Conservation (phyloP, 2,888 invertebrate genomes). For the Xestia xanthographa region DNA sequence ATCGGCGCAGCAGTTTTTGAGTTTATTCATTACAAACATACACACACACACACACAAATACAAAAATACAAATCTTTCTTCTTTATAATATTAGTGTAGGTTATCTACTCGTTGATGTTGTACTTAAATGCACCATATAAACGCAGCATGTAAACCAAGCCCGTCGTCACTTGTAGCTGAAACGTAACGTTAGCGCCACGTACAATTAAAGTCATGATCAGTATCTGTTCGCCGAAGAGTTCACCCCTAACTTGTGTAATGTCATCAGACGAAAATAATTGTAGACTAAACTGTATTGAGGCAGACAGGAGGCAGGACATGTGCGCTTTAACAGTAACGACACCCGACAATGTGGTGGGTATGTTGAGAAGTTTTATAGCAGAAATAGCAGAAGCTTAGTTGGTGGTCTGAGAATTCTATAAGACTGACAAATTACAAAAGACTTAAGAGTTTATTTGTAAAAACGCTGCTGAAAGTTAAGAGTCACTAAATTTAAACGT, state of each 20-base stretch:
- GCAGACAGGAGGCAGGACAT: constrained; percentile 63
- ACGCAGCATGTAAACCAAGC: constrained; percentile 75
- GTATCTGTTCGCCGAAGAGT: constrained; percentile 88
- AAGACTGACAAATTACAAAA: not conserved
- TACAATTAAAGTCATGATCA: constrained; percentile 89
- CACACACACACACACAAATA: no score
- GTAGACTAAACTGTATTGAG: constrained; percentile 63
- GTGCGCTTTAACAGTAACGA: constrained; percentile 66
- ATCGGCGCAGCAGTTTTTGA: no score
- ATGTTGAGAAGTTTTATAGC: not conserved
- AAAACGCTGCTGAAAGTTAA: not conserved
- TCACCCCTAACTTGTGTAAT: constrained; percentile 72
- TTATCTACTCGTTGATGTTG: not conserved
- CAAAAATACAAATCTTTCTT: no score
- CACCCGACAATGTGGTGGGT: constrained; percentile 54
- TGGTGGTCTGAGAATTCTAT: not conserved
- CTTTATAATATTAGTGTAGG: no score
- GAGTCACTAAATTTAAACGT: not conserved
- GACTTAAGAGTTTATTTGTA: not conserved
- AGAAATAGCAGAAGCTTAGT: constrained; percentile 54
- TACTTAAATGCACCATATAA: not conserved
- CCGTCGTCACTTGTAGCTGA: constrained; percentile 78
- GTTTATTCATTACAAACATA: no score
- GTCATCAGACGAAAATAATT: constrained; percentile 70
- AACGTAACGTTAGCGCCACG: constrained; percentile 88